Evolutionary conservation across 2,113 vertebrate species (phyloP), one percentile per base, ranked within the genome.

Genomic region (Galeopterus variegatus): DNA sequence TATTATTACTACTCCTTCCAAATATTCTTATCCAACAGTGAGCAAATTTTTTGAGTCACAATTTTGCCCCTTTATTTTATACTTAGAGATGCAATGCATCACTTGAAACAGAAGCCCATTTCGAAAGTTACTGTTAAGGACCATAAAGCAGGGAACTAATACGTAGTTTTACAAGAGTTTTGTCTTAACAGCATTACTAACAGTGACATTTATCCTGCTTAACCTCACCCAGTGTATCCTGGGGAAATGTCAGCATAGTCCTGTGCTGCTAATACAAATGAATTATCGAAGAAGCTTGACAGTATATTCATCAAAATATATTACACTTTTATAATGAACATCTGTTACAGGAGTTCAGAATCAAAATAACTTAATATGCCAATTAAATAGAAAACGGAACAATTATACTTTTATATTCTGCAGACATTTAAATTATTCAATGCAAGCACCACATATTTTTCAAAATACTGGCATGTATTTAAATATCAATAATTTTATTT

Each of bases 161-260:
- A 96, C 81, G 93, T 60, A 97, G 96, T 93, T 98, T 93, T 64
- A 96, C 62, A 96, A 97, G 96, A 95, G 93, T 97, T 85, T 98
- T 98, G 97, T 98, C 95, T 98, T 97, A 96, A 98, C 95, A 93
- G 97, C 94, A 96, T 98, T 97, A 96, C 97, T 98, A 97, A 98
- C 98, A 98, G 95, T 98, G 98, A 98, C 97, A 98, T 98, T 99
- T 98, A 98, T 98, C 97, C 98, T 98, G 96, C 97, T 98, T 98
- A 98, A 98, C 98, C 97, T 98, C 98, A 97, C 93, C 96, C 96
- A 98, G 88, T 85, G 92, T 96, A 97, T 96, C 98, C 97, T 95
- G 97, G 95, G 97, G 97, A 98, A 98, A 98, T 98, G 97, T 98
- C 98, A 98, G 98, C 96, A 97, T 97, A 98, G 94, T 98, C 96